Evolutionary conservation across 2,113 vertebrate genomes (phyloP), one percentile per base, ranked within the genome.

Genomic region (Hylia prasina): DNA sequence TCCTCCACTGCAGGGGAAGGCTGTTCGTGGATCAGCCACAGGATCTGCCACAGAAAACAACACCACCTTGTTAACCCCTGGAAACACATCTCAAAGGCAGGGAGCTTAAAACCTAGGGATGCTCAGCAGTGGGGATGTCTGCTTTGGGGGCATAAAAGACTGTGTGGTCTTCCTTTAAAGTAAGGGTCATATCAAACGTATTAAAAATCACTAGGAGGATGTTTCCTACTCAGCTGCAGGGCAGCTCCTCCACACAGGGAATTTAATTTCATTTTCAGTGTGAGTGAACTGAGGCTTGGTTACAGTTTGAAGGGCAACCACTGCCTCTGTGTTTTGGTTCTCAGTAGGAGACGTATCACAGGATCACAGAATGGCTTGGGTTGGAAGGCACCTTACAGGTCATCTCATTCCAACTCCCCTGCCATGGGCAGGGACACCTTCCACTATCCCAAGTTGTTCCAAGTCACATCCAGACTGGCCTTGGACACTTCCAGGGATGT

Each of bases 1-100:
- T 83, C 98, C 98, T 57, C 98, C 98, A 7, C 87, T 95, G 80
- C 97, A 98, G 42, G 98, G 98, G 72, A 99, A 98, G 22, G 98
- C 98, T 35, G 98, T 98, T 66, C 97, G 96, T 53, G 98, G 97
- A 88, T 99, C 98, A 39, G 68, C 61, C 89, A 75, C 42, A 1
- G 98, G 81, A 87, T 98, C 98, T 99, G 87, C 39, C 25, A 91
- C 51, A 87, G 40, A 89, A 88, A 82, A 94, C 45, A 91, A 30
- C 47, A 45, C 12, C 76, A 82, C 42, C 33, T 42, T 42, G 48
- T 95, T 54, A 91, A 3, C 11, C 15, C 14, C 17, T 35, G 21
- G 20, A 69, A 76, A 82, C 19, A 47, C 42, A 85, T 2, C 57
- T 64, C 42, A 40, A 20, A 65, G 16, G 40, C 11, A 75, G 22